Evolutionary conservation across 2,888 invertebrate species (phyloP).

Genomic region (Neocrepidodera transversa): DNA sequence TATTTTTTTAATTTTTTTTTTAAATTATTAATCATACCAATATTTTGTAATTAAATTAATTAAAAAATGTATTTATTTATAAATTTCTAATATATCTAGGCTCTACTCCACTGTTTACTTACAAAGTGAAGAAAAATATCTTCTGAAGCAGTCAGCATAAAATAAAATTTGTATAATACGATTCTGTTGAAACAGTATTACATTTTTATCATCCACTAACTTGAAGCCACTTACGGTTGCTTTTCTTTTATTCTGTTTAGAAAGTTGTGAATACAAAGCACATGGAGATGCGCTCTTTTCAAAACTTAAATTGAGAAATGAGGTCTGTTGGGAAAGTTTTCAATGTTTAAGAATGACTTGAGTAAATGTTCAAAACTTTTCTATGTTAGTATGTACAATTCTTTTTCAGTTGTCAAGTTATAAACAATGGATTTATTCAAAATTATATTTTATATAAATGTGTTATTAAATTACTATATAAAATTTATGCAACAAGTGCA

Average conservation of each 20-base stretch:
- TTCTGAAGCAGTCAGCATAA: neutral
- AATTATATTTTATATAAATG: too few relatives aligned
- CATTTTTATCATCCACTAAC: constrained; percentile 15
- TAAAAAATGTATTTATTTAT: too few relatives aligned
- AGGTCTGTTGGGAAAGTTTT: constrained; percentile 13
- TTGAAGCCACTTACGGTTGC: constrained; percentile 19
- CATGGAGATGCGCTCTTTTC: constrained; percentile 4
- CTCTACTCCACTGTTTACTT: neutral
- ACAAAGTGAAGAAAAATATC: neutral
- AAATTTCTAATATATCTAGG: too few relatives aligned
- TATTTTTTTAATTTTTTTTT: too few relatives aligned
- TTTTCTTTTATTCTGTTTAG: constrained; percentile 10
- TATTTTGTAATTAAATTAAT: too few relatives aligned
- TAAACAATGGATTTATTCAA: too few relatives aligned
- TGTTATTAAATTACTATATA: too few relatives aligned
- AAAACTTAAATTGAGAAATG: constrained; percentile 18
- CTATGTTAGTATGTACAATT: neutral
- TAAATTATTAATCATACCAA: too few relatives aligned
- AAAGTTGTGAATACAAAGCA: constrained; percentile 12
- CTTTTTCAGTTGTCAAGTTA: neutral
- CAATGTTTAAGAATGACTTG: constrained; percentile 5
- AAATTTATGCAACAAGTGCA: too few relatives aligned
- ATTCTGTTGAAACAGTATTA: constrained; percentile 3
- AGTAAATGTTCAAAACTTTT: constrained; percentile 5
- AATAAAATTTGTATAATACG: constrained; percentile 7